Conservation (phyloP, 2,113 vertebrate genomes). For the Pterocles gutturalis region DNA sequence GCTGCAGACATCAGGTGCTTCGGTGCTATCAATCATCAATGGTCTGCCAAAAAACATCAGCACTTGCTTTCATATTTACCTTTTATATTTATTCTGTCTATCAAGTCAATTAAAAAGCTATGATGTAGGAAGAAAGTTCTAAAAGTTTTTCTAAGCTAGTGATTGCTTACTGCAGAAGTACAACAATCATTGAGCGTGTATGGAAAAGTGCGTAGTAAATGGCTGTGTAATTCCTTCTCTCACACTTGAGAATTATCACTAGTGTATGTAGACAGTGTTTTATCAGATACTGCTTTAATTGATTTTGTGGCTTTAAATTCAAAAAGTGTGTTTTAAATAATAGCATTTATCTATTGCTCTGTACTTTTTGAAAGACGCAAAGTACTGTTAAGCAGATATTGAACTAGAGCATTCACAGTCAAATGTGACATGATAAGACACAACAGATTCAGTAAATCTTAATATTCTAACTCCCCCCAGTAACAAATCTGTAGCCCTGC, state of each 20-base stretch:
- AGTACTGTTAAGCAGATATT: not conserved
- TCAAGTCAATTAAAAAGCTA: not conserved
- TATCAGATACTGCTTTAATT: not conserved
- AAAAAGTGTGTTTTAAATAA: not conserved
- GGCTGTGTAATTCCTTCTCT: not conserved
- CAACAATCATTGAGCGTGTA: not conserved
- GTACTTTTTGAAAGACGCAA: not conserved
- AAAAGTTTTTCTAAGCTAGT: not conserved
- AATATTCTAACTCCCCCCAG: not conserved
- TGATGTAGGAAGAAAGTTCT: not conserved
- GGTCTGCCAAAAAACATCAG: not conserved
- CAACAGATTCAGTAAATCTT: not conserved
- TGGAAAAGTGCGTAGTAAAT: not conserved
- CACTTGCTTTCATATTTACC: not conserved
- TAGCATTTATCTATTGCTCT: not conserved
- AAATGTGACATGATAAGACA: not conserved
- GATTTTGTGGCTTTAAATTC: not conserved
- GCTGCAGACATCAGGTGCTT: not conserved
- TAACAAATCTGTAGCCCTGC: not conserved
- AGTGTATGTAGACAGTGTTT: not conserved
- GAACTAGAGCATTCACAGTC: not conserved
- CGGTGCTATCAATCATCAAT: not conserved
- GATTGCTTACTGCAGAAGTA: not conserved
- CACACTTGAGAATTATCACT: not conserved
- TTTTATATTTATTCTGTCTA: not conserved